Base-by-base conservation (phyloP, 2,888 invertebrate genomes). In the Hemaris fuciformis region DNA sequence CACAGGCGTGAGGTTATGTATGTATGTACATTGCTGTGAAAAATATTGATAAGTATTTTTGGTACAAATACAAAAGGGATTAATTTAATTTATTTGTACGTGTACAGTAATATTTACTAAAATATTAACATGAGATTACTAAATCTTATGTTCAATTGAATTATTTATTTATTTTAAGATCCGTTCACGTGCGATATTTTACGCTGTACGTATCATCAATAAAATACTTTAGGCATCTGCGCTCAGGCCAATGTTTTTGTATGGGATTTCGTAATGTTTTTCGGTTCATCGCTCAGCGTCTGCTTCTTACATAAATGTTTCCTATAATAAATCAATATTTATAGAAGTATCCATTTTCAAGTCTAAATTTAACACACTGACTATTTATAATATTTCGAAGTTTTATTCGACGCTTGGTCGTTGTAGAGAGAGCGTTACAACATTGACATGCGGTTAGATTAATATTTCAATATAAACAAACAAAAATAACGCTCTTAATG, bases 321-420 rank as follows among this genome's bases (percentile, higher is more conserved):
- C 15, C 25, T 48, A 48, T 48, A 25, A 27, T 27, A 48, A 27
- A 48, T 48, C 48, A 48, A 25, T 62, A 22, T 61, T 48, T 59
- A 34, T 56, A 48, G 6, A 15, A 2, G 27, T 27, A 48, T 27
- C 7, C 48, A 25, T 48, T 48, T 48, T 27, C n/a, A 48, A 27
- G 27, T 48, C 48, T 27, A 27, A 48, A 48, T 48, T 25, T 48
- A 48, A 13, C 48, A 27, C 27, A 2, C 15, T 25, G n/a, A 15
- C 25, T 48, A 48, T 27, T 27, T 48, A 27, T 48, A 22, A 22
- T 23, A 48, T 25, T 15, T 48, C 20, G 43, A 6, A n/a, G 8
- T 45, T 45, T 23, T 46, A 22, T 8, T 18, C 15, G n/a, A 25
- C n/a, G 7, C 15, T 13, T 7, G 8, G 27, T 25, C n/a, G 48